Base-by-base conservation (phyloP, 2,797 vertebrate species). In the Limosa lapponica region DNA sequence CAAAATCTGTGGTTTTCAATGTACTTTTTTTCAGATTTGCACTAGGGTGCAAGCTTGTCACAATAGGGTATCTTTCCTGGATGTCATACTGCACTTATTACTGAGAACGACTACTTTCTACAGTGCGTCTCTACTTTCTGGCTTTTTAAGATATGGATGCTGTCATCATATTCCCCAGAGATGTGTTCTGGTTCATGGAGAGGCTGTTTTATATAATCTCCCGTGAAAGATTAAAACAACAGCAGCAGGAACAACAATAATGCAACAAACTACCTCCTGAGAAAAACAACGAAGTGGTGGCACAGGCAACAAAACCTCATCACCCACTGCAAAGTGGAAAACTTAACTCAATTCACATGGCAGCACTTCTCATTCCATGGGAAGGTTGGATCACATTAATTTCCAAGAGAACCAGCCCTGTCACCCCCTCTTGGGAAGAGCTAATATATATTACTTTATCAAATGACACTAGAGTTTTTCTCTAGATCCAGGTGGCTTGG, bases 191-290 rank as follows among this genome's bases (percentile, higher is more conserved):
- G 90, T 95, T 96, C 95, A 94, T 61, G 58, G 94, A 83, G 72
- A 91, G 79, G 51, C 82, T 91, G 89, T 95, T 95, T 95, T 96
- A 88, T 96, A 94, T 93, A 95, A 95, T 96, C 75, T 95, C 36
- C 80, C 0, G 1, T 93, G 82, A 95, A 97, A 91, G 89, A 94
- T 72, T 96, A 93, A 94, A 96, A 90, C 89, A 95, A 91, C 79
- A 93, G 78, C 37, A 88, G 32, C 65, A 91, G 70, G 44, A 89
- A 54, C 64, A 95, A 85, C 57, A 94, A 73, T 89, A 94, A 75
- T 43, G 71, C 62, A 86, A 82, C 74, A 87, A 62, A 74, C 71
- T 82, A 73, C 61, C 34, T 95, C 54, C 52, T 78, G 66, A 73
- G 81, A 83, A 79, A 95, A 96, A 84, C 62, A 66, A 30, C 3